Percentiles rank a stretch among this genome's conserved stretches.
These are phyloP conservation scores for Labroides dimidiatus DNA, from an alignment of 2,797 vertebrate species.

Conservation along the genomic window DNA sequence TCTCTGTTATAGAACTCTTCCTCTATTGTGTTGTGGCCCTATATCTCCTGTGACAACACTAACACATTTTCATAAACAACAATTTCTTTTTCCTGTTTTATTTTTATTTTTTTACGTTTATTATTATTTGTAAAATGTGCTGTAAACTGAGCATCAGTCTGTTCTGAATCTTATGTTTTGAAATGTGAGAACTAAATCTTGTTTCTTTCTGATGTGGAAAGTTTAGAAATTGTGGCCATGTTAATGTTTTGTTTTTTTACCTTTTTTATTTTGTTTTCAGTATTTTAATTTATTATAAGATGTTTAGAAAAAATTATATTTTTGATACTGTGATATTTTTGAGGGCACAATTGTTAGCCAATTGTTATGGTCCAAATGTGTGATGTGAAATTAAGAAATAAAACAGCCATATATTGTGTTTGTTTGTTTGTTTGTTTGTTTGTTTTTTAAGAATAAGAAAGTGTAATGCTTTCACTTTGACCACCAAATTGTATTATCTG, in stretches of 20 bases:
- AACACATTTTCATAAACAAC: slow-evolving; percentile 44
- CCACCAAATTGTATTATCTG: no score
- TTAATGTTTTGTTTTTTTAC: slow-evolving; percentile 30
- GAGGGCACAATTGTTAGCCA: slow-evolving; percentile 38
- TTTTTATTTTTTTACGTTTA: no score
- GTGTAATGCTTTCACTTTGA: no score
- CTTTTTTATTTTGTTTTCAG: slow-evolving; percentile 63
- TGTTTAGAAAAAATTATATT: slow-evolving; percentile 63
- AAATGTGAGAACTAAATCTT: slow-evolving; percentile 40
- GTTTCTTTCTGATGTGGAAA: not conserved
- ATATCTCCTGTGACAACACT: slow-evolving; percentile 53
- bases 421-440: no score
- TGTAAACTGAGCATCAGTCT: slow-evolving; percentile 24
- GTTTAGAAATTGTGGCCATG: slow-evolving; percentile 22
- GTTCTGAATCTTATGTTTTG: slow-evolving; percentile 11
- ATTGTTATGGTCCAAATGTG: slow-evolving; percentile 33
- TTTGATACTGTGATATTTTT: slow-evolving; percentile 71
- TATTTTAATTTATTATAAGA: slow-evolving; percentile 68
- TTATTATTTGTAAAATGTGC: slow-evolving; percentile 15
- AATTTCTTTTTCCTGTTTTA: slow-evolving; percentile 24
- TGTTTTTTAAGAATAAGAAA: no score
- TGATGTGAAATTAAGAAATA: slow-evolving; percentile 18
- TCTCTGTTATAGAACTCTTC: slow-evolving; percentile 17
- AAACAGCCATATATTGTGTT: slow-evolving; percentile 19
- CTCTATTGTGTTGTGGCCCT: slow-evolving; percentile 14